A percentile compares a stretch with the other conserved stretches of the same genome.
Conservation (phyloP, 2,888 invertebrate species). For the Drosophila limbata region DNA sequence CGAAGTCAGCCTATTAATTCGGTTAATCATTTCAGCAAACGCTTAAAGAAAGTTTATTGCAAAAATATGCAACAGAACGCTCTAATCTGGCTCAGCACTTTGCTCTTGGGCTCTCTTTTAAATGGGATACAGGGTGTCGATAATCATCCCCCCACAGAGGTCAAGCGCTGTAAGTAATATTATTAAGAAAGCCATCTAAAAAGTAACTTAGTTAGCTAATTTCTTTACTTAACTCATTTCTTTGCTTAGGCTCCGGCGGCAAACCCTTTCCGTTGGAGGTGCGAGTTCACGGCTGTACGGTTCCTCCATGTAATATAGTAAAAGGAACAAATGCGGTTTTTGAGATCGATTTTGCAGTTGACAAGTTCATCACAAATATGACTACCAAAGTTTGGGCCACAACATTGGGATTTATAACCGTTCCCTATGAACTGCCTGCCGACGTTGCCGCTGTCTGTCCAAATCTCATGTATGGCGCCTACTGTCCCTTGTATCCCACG, state of each 20-base stretch:
- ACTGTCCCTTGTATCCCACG: constrained; percentile 83
- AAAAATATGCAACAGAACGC: constrained; percentile 52
- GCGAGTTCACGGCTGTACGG: constrained; percentile 73
- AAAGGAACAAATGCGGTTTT: constrained; percentile 77
- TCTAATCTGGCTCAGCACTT: constrained; percentile 39
- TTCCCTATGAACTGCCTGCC: constrained; percentile 82
- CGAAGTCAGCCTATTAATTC: constrained; percentile 17
- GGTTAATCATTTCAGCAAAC: constrained; percentile 32
- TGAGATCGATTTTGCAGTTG: constrained; percentile 78
- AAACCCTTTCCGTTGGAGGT: constrained; percentile 81
- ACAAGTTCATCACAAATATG: constrained; percentile 68
- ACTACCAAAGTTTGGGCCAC: constrained; percentile 79
- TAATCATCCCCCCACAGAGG: constrained; percentile 62
- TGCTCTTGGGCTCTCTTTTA: constrained; percentile 26
- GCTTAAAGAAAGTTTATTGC: constrained; percentile 24
- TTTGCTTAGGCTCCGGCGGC: constrained; percentile 59
- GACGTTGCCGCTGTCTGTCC: constrained; percentile 82
- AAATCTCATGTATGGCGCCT: constrained; percentile 78
- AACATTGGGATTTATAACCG: constrained; percentile 80
- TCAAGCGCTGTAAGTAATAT: constrained; percentile 71
- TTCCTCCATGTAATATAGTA: constrained; percentile 81
- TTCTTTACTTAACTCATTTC: neutral
- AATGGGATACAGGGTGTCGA: constrained; percentile 24
- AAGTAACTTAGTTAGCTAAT: neutral
- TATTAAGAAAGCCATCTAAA: neutral